phyloP scores from a whole-genome alignment of 2,888 invertebrate genomes.

The Drosophila mettleri region DNA sequence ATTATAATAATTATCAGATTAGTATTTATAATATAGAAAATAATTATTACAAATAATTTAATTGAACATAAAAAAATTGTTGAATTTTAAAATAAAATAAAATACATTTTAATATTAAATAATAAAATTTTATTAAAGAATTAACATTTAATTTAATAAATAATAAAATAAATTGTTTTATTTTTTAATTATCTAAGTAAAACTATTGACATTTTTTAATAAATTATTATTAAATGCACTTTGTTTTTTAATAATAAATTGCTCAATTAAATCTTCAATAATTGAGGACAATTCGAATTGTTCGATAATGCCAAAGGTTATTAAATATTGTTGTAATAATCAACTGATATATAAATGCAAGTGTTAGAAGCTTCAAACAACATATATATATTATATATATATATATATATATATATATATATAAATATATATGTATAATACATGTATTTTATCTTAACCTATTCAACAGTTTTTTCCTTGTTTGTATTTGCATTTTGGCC shows the following conservation, averaged over 20 bases:
- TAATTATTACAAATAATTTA: no score
- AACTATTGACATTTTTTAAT: no score
- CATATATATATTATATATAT: background rate
- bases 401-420: background rate
- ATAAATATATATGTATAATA: no score
- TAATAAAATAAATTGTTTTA: no score
- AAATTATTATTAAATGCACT: background rate
- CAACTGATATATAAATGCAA: background rate
- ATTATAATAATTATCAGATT: no score
- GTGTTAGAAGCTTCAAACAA: background rate
- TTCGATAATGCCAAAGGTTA: background rate
- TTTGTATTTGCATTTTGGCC: slow-evolving; percentile 30
- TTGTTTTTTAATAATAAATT: no score
- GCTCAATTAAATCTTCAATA: background rate
- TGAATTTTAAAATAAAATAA: no score
- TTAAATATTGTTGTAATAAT: background rate
- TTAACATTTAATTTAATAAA: no score
- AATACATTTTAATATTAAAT: background rate
- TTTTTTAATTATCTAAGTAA: no score
- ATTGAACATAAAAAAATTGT: no score
- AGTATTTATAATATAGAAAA: no score
- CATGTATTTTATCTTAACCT: background rate
- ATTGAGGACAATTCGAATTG: background rate
- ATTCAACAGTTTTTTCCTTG: background rate
- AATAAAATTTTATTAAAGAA: no score